Base-by-base conservation (phyloP, 2,797 vertebrate genomes). In the Sebastolobus alascanus region DNA sequence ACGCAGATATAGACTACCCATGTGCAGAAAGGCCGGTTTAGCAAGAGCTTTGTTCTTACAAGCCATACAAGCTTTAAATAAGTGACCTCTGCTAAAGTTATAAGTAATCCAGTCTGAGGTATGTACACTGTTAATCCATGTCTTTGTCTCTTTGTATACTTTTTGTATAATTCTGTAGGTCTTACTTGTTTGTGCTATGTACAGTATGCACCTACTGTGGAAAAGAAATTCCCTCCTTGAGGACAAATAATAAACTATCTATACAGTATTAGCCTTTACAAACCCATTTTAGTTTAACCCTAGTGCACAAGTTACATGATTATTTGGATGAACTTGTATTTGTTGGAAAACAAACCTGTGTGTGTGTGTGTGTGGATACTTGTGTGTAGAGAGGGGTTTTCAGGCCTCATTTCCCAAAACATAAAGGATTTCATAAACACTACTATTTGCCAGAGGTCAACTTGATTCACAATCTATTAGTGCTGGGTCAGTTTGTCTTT, bases 401-500 rank as follows among this genome's bases (percentile, higher is more conserved):
- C 80, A 75, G 63, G 80, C 68, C 52, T 33, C 60, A 69, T 84
- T 83, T 79, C 69, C 76, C 59, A 37, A 74, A 84, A 81, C 72
- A 84, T 81, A 82, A 87, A 79, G 33, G 82, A 80, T 90, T 90
- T 85, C 69, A 84, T 86, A 72, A 90, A 92, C 63, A 82, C 71
- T 55, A 71, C 68, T 70, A 85, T 84, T 82, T 83, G 75, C 84
- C 80, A 75, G 75, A 86, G 87, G 84, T 77, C 68, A 67, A 67
- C 35, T 81, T 78, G 76, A 91, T 90, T 93, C 82, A 92, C 75
- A 75, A 73, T 86, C 71, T 84, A 82, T 92, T 89, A 87, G 83
- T 85, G 77, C 86, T 85, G 88, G 91, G 85, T 92, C 89, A 92
- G 67, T 80, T 79, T 88, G 82, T 82, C 89, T 78, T 85, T 91